Evolutionary conservation across 2,797 vertebrate species (phyloP).

Genomic region (Hozukius guyotensis): DNA sequence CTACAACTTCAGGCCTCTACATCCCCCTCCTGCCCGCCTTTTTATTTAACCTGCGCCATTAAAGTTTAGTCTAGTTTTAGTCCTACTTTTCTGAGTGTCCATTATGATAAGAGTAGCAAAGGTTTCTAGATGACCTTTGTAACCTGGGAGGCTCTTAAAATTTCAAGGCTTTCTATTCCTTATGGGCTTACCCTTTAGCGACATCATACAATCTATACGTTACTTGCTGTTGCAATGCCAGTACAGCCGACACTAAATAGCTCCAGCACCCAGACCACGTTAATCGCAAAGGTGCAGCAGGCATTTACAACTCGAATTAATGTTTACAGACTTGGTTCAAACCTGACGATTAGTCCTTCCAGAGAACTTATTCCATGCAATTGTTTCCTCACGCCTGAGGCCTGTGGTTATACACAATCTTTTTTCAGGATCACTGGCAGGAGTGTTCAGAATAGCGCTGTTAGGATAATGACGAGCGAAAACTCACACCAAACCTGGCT

Average conservation of each 20-base stretch:
- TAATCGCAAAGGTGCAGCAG: neutral
- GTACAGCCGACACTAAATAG: neutral
- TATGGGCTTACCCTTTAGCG: neutral
- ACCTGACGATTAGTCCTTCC: slow-evolving; percentile 2
- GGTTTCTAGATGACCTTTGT: neutral
- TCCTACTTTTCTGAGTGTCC: neutral
- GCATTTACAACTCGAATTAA: slow-evolving; percentile 7
- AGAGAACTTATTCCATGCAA: neutral
- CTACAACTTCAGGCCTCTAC: neutral
- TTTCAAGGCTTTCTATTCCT: neutral
- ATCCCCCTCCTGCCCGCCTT: neutral
- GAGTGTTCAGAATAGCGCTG: slow-evolving; percentile 12
- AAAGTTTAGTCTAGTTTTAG: neutral
- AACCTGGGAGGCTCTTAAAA: neutral
- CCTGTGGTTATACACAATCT: neutral
- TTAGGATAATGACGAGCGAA: slow-evolving; percentile 12
- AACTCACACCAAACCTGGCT: slow-evolving; percentile 2
- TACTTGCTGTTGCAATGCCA: neutral
- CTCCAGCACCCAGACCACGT: neutral
- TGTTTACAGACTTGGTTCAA: slow-evolving; percentile 29
- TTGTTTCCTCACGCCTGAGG: slow-evolving; percentile 2
- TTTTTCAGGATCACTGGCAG: slow-evolving; percentile 13
- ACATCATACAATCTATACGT: neutral
- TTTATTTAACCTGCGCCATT: neutral
- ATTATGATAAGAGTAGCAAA: neutral